These are phyloP conservation scores for Carcina quercana DNA, from an alignment of 2,888 invertebrate species.

Conservation along the genomic window DNA sequence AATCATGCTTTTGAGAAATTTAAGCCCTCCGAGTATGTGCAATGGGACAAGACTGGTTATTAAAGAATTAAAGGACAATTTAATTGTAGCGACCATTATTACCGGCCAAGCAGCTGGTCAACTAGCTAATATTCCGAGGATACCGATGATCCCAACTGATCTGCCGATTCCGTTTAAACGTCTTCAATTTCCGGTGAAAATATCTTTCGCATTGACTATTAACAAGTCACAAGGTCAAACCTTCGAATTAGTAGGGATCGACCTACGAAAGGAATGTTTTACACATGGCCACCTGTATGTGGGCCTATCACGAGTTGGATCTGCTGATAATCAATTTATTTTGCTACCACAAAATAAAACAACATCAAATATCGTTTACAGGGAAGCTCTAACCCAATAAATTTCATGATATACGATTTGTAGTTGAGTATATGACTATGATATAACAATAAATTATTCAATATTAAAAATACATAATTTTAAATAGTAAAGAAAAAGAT, in stretches of 20 bases:
- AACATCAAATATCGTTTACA: too few relatives aligned
- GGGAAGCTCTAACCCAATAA: too few relatives aligned
- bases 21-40: conserved; percentile 13
- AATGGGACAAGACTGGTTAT: conserved; percentile 14
- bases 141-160: conserved; percentile 6
- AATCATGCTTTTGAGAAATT: conserved; percentile 14
- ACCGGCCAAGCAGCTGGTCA: conserved; percentile 5
- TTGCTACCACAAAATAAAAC: too few relatives aligned
- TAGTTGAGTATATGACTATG: too few relatives aligned
- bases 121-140: conserved; percentile 6
- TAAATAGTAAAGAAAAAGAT: too few relatives aligned
- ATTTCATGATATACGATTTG: too few relatives aligned
- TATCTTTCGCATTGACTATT: conserved; percentile 10
- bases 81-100: conserved; percentile 1
- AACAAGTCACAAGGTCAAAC: conserved; percentile 12
- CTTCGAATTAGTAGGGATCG: conserved; percentile 9
- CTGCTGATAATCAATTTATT: too few relatives aligned
- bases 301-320: too few relatives aligned
- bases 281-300: too few relatives aligned
- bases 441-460: too few relatives aligned
- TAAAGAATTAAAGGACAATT: conserved; percentile 10
- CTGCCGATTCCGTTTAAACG: conserved; percentile 7
- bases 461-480: too few relatives aligned
- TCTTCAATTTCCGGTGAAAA: conserved; percentile 7
- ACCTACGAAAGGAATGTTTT: conserved; percentile 15